Percentiles rank a stretch among this genome's conserved stretches.
Conservation (phyloP, 2,797 vertebrate genomes). For the Pangasius macronema region DNA sequence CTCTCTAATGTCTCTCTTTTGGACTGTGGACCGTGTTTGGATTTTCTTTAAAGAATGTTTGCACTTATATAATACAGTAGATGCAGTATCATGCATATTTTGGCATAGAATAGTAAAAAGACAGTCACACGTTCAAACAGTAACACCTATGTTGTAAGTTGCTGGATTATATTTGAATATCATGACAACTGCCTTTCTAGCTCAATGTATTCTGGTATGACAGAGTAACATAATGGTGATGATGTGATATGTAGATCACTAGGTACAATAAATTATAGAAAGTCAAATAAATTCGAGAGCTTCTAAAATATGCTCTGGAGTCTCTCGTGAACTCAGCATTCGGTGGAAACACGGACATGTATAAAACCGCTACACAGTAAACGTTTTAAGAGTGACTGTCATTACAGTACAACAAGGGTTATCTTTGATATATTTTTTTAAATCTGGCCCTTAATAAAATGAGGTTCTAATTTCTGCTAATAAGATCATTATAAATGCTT, state of each 20-base stretch:
- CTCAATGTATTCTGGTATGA: conserved; percentile 3
- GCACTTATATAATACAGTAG: background rate
- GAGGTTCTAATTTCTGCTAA: background rate
- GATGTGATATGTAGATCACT: conserved; percentile 1
- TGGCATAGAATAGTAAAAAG: conserved; percentile 19
- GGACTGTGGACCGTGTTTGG: too few species aligned
- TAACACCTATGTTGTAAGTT: conserved; percentile 14
- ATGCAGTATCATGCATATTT: conserved; percentile 40
- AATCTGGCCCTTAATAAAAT: background rate
- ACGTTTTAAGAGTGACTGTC: background rate
- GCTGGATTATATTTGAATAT: background rate
- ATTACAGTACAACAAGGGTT: background rate
- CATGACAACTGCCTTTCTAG: conserved; percentile 7
- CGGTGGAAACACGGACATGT: background rate
- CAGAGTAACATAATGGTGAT: background rate
- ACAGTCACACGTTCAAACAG: conserved; percentile 11
- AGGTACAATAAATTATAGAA: background rate
- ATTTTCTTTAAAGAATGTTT: background rate
- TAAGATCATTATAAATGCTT: background rate
- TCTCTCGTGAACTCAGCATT: background rate
- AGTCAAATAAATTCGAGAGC: background rate
- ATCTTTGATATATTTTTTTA: background rate
- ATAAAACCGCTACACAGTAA: background rate
- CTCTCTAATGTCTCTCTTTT: background rate
- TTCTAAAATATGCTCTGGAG: background rate